Conservation (phyloP, 2,797 vertebrate genomes). For the Tragelaphus oryx region DNA sequence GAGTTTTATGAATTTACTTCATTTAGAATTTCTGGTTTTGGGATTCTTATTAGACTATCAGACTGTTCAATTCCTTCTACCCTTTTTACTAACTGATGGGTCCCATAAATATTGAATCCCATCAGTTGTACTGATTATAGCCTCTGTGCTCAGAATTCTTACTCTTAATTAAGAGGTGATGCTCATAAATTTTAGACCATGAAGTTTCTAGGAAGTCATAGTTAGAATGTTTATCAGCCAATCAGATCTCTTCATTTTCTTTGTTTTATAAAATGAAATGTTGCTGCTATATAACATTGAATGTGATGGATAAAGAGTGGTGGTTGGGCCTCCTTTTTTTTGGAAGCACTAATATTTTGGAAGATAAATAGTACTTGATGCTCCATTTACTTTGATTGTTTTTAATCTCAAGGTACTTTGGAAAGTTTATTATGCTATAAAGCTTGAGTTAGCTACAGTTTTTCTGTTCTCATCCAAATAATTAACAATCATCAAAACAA, state of each 20-base stretch:
- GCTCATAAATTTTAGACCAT: conserved; percentile 61
- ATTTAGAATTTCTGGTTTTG: conserved; percentile 44
- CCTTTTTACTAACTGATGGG: conserved; percentile 47
- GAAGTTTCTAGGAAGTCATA: conserved; percentile 6
- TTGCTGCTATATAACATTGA: background rate
- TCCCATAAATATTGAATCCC: conserved; percentile 60
- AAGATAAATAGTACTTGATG: conserved; percentile 66
- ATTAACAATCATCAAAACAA: conserved; percentile 77
- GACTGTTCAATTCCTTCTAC: conserved; percentile 13
- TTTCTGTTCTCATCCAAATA: conserved; percentile 73
- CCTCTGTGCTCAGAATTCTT: conserved; percentile 65
- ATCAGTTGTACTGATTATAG: conserved; percentile 57
- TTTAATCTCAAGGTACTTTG: conserved; percentile 73
- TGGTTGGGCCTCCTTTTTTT: conserved; percentile 58
- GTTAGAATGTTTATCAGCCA: conserved; percentile 33
- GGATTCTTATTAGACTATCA: conserved; percentile 50
- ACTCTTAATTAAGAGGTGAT: conserved; percentile 69
- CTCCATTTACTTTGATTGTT: conserved; percentile 68
- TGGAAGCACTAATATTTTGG: conserved; percentile 70
- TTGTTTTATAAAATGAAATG: conserved; percentile 29
- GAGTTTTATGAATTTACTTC: background rate
- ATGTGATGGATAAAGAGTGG: conserved; percentile 32
- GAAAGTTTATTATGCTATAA: conserved; percentile 74
- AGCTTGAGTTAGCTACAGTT: conserved; percentile 66
- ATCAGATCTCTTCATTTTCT: background rate